Evolutionary conservation across 2,113 vertebrate genomes (phyloP), one percentile per base, ranked within the genome.

Genomic region (Callithrix jacchus): DNA sequence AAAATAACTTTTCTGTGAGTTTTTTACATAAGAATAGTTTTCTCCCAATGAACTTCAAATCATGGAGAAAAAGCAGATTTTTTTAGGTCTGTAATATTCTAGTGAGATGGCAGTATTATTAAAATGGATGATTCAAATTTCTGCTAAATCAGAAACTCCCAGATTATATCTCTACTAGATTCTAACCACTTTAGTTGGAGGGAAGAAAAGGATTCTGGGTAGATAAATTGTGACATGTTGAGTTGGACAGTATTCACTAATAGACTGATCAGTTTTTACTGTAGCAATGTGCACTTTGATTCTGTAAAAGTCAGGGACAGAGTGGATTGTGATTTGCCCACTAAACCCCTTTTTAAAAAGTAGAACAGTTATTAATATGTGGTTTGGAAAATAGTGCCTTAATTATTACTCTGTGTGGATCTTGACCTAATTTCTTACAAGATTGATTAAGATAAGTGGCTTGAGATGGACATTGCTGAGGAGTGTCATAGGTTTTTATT

Each of bases 1-100:
- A 73, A 87, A 92, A 79, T 68, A 76, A 71, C 40, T 73, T 83
- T 74, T 85, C 17, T 40, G 52, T 95, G 89, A 6, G 40, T 82
- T 32, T 84, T 97, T 95, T 84, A 68, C 81, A 66, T 93, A 82
- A 93, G 25, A 94, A 56, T 90, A 76, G 14, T 94, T 95, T 91
- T 92, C 42, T 87, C 56, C 56, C 82, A 81, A 35, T 79, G 71
- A 89, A 92, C 92, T 96, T 87, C 47, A 66, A 30, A 32, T 66
- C 52, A 9, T 82, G 49, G 54, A 93, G 40, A 79, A 66, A 94
- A 35, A 93, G 35, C 61, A 80, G 18, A 30, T 32, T 6, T 66
- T 32, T 32, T 32, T 66, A 66, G 61, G 4, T 66, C 13, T 32
- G 25, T 66, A 66, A 66, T 66, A 66, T 92, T 87, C 30, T 79